Conservation (phyloP, 2,888 invertebrate genomes). For the Caenorhabditis sp. region DNA sequence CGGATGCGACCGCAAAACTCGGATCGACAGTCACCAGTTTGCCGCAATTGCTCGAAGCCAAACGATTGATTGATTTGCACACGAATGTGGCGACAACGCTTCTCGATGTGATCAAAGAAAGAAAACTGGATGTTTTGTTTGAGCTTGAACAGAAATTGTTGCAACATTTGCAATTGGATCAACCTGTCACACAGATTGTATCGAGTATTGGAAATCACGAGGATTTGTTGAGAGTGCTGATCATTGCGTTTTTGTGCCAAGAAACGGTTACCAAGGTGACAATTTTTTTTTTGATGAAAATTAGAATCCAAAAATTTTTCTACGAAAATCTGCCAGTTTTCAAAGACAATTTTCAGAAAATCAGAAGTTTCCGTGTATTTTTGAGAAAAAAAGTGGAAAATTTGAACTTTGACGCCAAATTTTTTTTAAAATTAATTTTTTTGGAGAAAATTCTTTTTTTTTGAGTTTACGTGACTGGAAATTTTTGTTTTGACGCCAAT, state of each 20-base stretch:
- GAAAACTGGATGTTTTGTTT: slow-evolving; percentile 90
- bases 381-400: no score
- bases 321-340: neutral
- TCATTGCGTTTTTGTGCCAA: slow-evolving; percentile 61
- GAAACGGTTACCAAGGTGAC: slow-evolving; percentile 28
- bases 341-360: neutral
- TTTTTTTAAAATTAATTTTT: no score
- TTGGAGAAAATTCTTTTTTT: no score
- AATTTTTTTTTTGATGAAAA: slow-evolving; percentile 5
- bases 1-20: slow-evolving; percentile 85
- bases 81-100: slow-evolving; percentile 90
- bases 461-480: no score
- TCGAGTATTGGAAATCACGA: slow-evolving; percentile 43
- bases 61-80: slow-evolving; percentile 94
- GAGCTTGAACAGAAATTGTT: slow-evolving; percentile 97
- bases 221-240: slow-evolving; percentile 62
- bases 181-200: slow-evolving; percentile 50
- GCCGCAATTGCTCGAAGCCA: slow-evolving; percentile 95
- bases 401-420: no score
- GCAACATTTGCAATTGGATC: slow-evolving; percentile 75
- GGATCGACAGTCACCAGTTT: slow-evolving; percentile 90
- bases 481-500: no score
- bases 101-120: slow-evolving; percentile 76
- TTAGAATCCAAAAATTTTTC: neutral
- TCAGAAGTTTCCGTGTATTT: no score